phyloP scores from a whole-genome alignment of 1,140 invertebrate species.

The Lutraria rhynchaena region DNA sequence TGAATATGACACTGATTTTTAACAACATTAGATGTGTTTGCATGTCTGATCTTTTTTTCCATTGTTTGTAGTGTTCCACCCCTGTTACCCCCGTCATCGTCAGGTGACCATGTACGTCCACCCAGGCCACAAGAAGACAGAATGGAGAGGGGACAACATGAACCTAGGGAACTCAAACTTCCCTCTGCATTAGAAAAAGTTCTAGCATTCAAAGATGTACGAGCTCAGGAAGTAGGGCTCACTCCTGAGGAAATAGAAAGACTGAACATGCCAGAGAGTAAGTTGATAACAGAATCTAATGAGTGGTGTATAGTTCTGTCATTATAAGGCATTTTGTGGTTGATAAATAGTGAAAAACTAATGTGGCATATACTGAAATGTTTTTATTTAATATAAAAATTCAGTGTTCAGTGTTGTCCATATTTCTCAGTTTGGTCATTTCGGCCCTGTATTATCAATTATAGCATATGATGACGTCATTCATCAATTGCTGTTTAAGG shows the following conservation, averaged over 20 bases:
- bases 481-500: no score
- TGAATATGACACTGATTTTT: no score
- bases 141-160: conserved; percentile 22
- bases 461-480: no score
- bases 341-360: no score
- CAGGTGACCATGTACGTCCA: conserved; percentile 40
- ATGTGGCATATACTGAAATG: no score
- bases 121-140: conserved; percentile 33
- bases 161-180: conserved; percentile 85
- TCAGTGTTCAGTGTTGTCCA: neutral
- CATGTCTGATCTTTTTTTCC: neutral
- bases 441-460: no score
- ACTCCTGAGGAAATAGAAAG: conserved; percentile 82
- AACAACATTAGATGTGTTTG: neutral
- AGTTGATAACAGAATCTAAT: no score
- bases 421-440: neutral
- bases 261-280: conserved; percentile 66
- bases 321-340: no score
- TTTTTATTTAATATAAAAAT: no score
- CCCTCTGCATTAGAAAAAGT: conserved; percentile 94
- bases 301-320: no score
- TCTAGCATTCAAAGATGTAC: conserved; percentile 92
- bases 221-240: conserved; percentile 90
- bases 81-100: conserved; percentile 16
- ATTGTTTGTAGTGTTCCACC: conserved; percentile 15